A percentile compares a stretch with the other conserved stretches of the same genome.
phyloP scores from a whole-genome alignment of 1,140 invertebrate genomes.

The Drosophila repleta region DNA sequence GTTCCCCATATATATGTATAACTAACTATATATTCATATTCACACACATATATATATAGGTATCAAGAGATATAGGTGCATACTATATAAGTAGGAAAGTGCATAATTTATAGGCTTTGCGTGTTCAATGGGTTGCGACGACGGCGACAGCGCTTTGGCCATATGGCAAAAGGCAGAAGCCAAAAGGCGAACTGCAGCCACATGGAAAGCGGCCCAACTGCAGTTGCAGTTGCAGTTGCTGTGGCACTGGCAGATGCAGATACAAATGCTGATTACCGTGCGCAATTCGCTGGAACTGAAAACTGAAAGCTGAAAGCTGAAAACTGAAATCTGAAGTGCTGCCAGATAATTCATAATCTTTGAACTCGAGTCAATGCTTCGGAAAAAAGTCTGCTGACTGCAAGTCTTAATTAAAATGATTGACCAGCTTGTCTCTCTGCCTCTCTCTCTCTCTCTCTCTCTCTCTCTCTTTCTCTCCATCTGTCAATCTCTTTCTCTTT shows the following conservation, averaged over 20 bases:
- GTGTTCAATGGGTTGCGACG: slow-evolving; percentile 79
- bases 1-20: slow-evolving; percentile 11
- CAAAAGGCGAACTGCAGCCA: slow-evolving; percentile 10
- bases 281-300: slow-evolving; percentile 26
- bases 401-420: background rate
- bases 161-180: slow-evolving; percentile 55
- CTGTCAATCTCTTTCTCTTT: too few species aligned
- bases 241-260: slow-evolving; percentile 12
- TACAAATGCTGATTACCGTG: slow-evolving; percentile 20
- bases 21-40: slow-evolving; percentile 28
- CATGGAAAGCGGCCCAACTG: slow-evolving; percentile 27
- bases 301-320: slow-evolving; percentile 11
- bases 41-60: slow-evolving; percentile 30
- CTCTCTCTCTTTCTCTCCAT: background rate
- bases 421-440: background rate
- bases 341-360: slow-evolving; percentile 1
- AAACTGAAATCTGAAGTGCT: slow-evolving; percentile 16
- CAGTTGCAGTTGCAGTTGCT: slow-evolving; percentile 13
- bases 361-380: background rate
- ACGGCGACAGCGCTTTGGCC: slow-evolving; percentile 53
- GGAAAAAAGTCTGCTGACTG: background rate
- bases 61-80: slow-evolving; percentile 16
- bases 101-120: slow-evolving; percentile 81
- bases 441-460: background rate
- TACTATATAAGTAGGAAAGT: slow-evolving; percentile 64